phyloP scores from a whole-genome alignment of 2,113 vertebrate species.

The Ptychochromis oligacanthus region DNA sequence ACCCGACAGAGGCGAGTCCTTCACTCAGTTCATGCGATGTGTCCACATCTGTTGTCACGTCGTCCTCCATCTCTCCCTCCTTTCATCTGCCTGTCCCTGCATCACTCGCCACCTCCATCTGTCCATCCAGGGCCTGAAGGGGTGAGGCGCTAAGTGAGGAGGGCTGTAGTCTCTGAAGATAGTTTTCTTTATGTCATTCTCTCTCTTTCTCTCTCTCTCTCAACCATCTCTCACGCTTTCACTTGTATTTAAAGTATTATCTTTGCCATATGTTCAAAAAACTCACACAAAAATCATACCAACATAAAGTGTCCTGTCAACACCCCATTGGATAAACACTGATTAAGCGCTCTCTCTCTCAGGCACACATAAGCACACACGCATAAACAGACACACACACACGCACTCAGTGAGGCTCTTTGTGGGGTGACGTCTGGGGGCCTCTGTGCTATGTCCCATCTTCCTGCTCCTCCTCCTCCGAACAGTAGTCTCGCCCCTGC shows the following conservation, averaged over 20 bases:
- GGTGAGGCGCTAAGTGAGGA: slow-evolving; percentile 40
- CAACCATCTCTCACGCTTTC: slow-evolving; percentile 34
- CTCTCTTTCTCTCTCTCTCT: background rate
- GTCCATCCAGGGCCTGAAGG: slow-evolving; percentile 37
- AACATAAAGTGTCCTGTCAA: slow-evolving; percentile 40
- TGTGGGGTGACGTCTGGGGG: slow-evolving; percentile 39
- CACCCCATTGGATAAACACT: slow-evolving; percentile 57
- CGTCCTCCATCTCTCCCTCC: slow-evolving; percentile 47
- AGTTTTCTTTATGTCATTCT: slow-evolving; percentile 51
- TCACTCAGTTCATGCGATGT: background rate
- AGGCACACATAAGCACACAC: slow-evolving; percentile 39
- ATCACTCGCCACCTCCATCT: slow-evolving; percentile 48
- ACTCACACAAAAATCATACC: slow-evolving; percentile 27
- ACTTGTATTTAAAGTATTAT: slow-evolving; percentile 67
- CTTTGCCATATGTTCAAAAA: slow-evolving; percentile 60
- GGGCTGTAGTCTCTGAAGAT: slow-evolving; percentile 58
- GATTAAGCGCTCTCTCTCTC: slow-evolving; percentile 45
- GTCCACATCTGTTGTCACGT: slow-evolving; percentile 5
- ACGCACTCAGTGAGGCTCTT: slow-evolving; percentile 65
- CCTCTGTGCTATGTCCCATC: slow-evolving; percentile 91
- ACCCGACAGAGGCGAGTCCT: slow-evolving; percentile 18
- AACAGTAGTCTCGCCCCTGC: slow-evolving; percentile 96
- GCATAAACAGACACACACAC: slow-evolving; percentile 16
- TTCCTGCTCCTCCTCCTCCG: slow-evolving; percentile 83
- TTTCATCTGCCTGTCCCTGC: slow-evolving; percentile 45